phyloP scores from a whole-genome alignment of 2,888 invertebrate species.

The Meliscaeva auricollis region DNA sequence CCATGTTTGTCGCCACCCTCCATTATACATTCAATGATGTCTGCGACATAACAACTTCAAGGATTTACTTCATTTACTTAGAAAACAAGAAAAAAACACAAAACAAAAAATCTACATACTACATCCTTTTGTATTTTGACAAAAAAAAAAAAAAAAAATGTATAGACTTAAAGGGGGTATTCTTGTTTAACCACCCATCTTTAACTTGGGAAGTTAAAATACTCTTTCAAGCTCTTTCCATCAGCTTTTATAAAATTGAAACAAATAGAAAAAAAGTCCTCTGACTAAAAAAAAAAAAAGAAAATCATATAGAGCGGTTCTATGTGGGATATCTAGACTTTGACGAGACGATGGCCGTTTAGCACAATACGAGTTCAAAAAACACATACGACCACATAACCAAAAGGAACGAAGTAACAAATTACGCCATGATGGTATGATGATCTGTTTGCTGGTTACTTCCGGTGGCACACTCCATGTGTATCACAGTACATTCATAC shows the following conservation, averaged over 20 bases:
- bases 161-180: slow-evolving; percentile 21
- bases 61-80: slow-evolving; percentile 53
- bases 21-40: neutral
- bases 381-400: slow-evolving; percentile 15
- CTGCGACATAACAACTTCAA: slow-evolving; percentile 43
- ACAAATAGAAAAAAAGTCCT: slow-evolving; percentile 22
- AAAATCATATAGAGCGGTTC: slow-evolving; percentile 1
- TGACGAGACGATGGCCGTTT: slow-evolving; percentile 61
- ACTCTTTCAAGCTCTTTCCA: slow-evolving; percentile 32
- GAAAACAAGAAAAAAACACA: slow-evolving; percentile 2
- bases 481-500: slow-evolving; percentile 4
- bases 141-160: neutral
- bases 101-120: slow-evolving; percentile 25
- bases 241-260: slow-evolving; percentile 54
- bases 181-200: neutral
- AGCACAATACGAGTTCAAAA: slow-evolving; percentile 34
- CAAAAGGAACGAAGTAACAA: slow-evolving; percentile 62
- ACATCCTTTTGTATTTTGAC: slow-evolving; percentile 44
- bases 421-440: slow-evolving; percentile 71
- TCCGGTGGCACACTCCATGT: slow-evolving; percentile 52
- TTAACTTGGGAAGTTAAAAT: slow-evolving; percentile 50
- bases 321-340: slow-evolving; percentile 52
- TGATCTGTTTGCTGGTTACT: slow-evolving; percentile 70
- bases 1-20: slow-evolving; percentile 27
- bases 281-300: slow-evolving; percentile 5